Conservation (phyloP, 2,797 vertebrate species). For the Pantherophis alleghaniensis region DNA sequence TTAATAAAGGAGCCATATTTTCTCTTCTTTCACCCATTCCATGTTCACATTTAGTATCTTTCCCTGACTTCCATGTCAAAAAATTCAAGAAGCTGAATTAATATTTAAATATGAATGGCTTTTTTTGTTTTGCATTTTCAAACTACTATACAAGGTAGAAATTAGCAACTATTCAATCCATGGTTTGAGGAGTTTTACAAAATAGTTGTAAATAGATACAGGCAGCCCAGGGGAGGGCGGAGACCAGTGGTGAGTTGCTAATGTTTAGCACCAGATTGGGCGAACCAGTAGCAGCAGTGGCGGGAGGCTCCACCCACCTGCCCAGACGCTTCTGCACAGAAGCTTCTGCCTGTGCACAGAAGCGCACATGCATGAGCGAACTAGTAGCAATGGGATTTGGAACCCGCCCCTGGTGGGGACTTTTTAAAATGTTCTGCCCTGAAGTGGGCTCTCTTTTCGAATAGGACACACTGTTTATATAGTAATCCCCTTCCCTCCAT, state of each 20-base stretch:
- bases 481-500: not conserved
- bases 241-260: too few relatives aligned
- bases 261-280: too few relatives aligned
- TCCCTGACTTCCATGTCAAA: not conserved
- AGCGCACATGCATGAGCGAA: too few relatives aligned
- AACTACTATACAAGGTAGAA: not conserved
- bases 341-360: too few relatives aligned
- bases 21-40: not conserved
- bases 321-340: too few relatives aligned
- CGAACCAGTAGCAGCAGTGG: too few relatives aligned
- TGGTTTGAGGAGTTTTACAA: not conserved
- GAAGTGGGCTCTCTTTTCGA: not conserved
- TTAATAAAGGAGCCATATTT: not conserved
- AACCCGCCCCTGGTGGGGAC: too few relatives aligned
- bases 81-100: not conserved
- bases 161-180: not conserved
- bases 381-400: too few relatives aligned
- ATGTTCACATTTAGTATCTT: not conserved
- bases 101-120: not conserved
- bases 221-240: not conserved
- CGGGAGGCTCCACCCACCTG: too few relatives aligned
- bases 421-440: not conserved
- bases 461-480: not conserved
- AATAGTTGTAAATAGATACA: not conserved
- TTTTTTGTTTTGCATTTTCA: not conserved